Evolutionary conservation across 2,113 vertebrate species (phyloP).

Genomic region (Anas platyrhynchos): DNA sequence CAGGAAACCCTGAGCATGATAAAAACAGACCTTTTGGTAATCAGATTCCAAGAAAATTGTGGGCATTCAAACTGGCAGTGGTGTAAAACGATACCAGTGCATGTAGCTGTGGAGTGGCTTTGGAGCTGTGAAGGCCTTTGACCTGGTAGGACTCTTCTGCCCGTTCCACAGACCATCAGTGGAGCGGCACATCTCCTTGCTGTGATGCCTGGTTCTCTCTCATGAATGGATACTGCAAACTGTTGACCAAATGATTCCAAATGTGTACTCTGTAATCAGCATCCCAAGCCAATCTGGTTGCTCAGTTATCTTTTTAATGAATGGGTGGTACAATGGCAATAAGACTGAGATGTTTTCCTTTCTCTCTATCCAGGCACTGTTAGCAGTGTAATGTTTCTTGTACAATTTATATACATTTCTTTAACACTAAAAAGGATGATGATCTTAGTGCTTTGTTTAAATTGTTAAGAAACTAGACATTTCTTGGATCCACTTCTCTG

Average conservation of each 20-base stretch:
- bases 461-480: background rate
- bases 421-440: background rate
- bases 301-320: background rate
- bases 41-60: background rate
- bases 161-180: background rate
- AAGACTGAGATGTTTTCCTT: background rate
- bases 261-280: background rate
- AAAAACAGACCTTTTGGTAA: background rate
- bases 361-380: background rate
- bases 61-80: background rate
- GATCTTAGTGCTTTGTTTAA: background rate
- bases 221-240: background rate
- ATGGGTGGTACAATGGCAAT: background rate
- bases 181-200: background rate
- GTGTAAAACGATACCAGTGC: background rate
- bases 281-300: background rate
- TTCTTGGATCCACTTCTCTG: background rate
- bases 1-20: background rate
- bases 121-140: background rate
- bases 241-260: background rate
- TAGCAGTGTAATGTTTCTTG: background rate
- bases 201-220: background rate
- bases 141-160: background rate
- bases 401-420: accelerated
- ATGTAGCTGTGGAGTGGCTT: background rate